Base-by-base conservation (phyloP, 2,797 vertebrate species). In the Catamblyrhynchus diadema region DNA sequence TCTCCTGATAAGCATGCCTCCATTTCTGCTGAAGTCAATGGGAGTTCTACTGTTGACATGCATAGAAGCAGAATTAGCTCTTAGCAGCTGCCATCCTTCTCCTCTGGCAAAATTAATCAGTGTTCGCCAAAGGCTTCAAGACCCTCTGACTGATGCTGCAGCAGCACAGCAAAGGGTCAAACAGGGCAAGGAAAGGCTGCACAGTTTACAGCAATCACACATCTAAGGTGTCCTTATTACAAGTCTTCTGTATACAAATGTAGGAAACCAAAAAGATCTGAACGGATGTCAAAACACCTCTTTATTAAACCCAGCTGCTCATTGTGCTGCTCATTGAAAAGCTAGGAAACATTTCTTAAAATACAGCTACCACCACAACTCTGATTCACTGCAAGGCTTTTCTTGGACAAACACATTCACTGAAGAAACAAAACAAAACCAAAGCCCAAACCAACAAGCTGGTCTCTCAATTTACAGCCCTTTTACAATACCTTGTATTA, bases 381-480 rank as follows among this genome's bases (percentile, higher is more conserved):
- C 73, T 86, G 89, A 95, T 92, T 94, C 90, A 94, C 65, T 64
- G 91, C 56, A 81, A 82, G 70, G 47, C n/a, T 89, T 94, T 81
- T 92, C 81, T 90, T 94, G 90, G 89, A 94, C 85, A 96, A 95
- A 95, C 51, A 74, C 15, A 20, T 83, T 93, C 83, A 86, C 53
- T 0, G 25, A 90, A 95, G 83, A 93, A 96, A 88, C 65, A 92
- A 88, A 92, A 93, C 81, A 93, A 86, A 92, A 54, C 84, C 60
- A 86, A 95, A 95, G 94, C 96, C 88, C 94, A 94, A 95, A 93
- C 66, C 96, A 96, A 95, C 92, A 84, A 73, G 73, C 81, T 85
- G 87, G 72, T 86, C 70, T 93, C 70, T 92, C 88, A 85, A 85
- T 96, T 97, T 95, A 96, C 60, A 48, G 56, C 45, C n/a, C 44